These are phyloP conservation scores for Sternarchorhynchus goeldii DNA, from an alignment of 2,797 vertebrate genomes.

Conservation along the genomic window DNA sequence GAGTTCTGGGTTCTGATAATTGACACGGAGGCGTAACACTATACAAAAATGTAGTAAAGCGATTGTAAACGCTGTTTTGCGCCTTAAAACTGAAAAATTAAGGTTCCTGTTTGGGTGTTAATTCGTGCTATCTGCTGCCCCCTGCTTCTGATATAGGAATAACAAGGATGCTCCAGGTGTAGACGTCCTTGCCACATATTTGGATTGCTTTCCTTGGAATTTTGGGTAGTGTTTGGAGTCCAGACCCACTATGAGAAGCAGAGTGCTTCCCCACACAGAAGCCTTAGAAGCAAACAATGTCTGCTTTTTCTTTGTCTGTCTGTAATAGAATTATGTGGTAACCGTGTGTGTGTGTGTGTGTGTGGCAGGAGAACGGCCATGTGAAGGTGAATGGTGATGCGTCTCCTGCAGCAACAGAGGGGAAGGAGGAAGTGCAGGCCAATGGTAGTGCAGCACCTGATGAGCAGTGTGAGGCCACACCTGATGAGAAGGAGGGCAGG, in stretches of 20 bases:
- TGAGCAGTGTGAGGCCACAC: constrained; percentile 68
- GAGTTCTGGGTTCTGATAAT: background rate
- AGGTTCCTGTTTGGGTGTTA: constrained; percentile 24
- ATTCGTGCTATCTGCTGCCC: constrained; percentile 65
- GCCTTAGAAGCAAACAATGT: too few relatives aligned
- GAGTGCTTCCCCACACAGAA: too few relatives aligned
- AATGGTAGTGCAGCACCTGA: constrained; percentile 85
- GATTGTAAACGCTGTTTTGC: background rate
- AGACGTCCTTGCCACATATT: too few relatives aligned
- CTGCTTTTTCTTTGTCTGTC: background rate
- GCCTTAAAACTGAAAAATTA: too few relatives aligned
- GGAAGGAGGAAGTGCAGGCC: constrained; percentile 87
- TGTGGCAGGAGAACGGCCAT: constrained; percentile 87
- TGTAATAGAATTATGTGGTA: constrained; percentile 17
- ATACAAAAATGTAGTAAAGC: background rate
- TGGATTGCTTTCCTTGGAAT: too few relatives aligned
- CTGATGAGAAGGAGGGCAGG: constrained; percentile 61
- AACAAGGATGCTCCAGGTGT: background rate
- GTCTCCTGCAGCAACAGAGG: constrained; percentile 84
- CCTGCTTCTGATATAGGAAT: constrained; percentile 48
- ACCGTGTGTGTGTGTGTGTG: constrained; percentile 29
- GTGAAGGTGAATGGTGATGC: constrained; percentile 92
- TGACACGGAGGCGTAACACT: background rate
- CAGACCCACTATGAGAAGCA: too few relatives aligned
- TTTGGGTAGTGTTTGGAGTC: too few relatives aligned